A percentile compares a stretch with the other conserved stretches of the same genome.
Evolutionary conservation across 1,140 invertebrate genomes (phyloP).

Genomic region (Apolygus lucorum): DNA sequence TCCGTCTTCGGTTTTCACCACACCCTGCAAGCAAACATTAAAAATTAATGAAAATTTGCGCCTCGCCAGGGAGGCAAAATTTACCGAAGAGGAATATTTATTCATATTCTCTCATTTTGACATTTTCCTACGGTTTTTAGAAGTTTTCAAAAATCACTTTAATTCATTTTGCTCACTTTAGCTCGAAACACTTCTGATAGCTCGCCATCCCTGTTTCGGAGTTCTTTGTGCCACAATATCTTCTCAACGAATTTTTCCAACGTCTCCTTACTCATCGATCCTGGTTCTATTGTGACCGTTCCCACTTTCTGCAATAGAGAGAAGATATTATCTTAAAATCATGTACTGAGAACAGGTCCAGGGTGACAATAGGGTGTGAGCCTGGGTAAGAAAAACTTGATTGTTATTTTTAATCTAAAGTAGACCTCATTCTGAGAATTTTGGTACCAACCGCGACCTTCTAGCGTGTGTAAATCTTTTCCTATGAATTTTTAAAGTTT

Average conservation of each 20-base stretch:
- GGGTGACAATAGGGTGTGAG: no score
- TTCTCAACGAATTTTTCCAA: constrained; percentile 32
- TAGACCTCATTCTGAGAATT: no score
- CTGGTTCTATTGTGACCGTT: constrained; percentile 31
- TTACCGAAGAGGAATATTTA: background rate
- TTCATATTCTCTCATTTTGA: background rate
- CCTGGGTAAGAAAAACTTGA: no score
- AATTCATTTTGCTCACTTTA: constrained; percentile 29
- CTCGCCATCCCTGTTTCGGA: constrained; percentile 24
- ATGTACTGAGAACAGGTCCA: background rate
- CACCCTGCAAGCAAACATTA: background rate
- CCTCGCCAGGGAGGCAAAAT: no score
- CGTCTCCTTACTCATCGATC: constrained; percentile 20
- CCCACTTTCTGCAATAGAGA: constrained; percentile 29
- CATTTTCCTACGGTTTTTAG: background rate
- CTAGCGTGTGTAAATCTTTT: no score
- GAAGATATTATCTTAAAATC: background rate
- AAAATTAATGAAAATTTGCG: background rate
- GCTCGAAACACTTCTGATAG: constrained; percentile 30
- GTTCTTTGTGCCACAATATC: constrained; percentile 32
- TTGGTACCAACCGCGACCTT: no score
- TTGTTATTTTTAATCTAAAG: no score
- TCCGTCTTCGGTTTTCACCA: background rate
- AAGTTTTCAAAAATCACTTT: background rate
- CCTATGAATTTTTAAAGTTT: no score